These are phyloP conservation scores for Botia almorhae DNA, from an alignment of 2,797 vertebrate species.

Conservation along the genomic window DNA sequence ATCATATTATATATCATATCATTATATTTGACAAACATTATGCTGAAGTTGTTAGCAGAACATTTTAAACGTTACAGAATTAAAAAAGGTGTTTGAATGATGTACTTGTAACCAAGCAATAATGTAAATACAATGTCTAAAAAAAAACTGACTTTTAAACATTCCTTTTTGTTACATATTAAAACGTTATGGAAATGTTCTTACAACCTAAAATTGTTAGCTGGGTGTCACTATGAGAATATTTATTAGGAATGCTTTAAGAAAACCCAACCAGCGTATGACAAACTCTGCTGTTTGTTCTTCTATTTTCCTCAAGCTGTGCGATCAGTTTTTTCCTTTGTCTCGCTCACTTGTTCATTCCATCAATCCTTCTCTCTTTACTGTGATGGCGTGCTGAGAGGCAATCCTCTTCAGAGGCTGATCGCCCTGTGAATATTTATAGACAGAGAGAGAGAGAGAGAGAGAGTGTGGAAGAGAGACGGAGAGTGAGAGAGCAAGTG, in stretches of 20 bases:
- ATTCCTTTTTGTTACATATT: no score
- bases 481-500: constrained; percentile 14
- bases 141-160: no score
- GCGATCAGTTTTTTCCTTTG: constrained; percentile 7
- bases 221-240: neutral
- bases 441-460: constrained; percentile 35
- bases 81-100: no score
- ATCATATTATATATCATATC: no score
- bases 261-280: neutral
- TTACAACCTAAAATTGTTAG: no score
- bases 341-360: constrained; percentile 51
- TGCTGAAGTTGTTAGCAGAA: no score
- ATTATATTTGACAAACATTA: no score
- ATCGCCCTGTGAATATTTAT: constrained; percentile 83
- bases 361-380: constrained; percentile 47
- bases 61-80: no score
- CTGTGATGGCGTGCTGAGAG: constrained; percentile 56
- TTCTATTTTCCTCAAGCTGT: constrained; percentile 10
- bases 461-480: constrained; percentile 17
- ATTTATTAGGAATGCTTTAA: constrained; percentile 14
- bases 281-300: constrained; percentile 10
- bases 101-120: neutral
- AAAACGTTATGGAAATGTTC: no score
- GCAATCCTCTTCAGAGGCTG: constrained; percentile 76
- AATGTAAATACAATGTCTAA: neutral